A percentile compares a stretch with the other conserved stretches of the same genome.
phyloP scores from a whole-genome alignment of 2,113 vertebrate species.

The Charina bottae region DNA sequence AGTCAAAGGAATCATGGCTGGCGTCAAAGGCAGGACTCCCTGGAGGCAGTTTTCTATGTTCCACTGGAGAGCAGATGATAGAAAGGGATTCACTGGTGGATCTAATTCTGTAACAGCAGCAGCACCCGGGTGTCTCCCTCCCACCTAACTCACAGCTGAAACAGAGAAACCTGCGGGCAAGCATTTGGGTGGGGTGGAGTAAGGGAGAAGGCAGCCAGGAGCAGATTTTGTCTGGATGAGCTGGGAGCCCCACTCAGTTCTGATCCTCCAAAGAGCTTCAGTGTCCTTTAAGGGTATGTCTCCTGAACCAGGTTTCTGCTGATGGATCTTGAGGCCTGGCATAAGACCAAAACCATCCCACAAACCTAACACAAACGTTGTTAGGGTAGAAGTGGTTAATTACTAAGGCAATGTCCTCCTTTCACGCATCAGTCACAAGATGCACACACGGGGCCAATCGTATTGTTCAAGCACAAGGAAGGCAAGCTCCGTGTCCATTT shows the following conservation, averaged over 20 bases:
- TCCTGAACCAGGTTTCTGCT: background rate
- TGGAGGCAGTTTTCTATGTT: background rate
- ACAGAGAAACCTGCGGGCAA: background rate
- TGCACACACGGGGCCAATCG: background rate
- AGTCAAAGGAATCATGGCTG: background rate
- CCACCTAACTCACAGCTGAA: background rate
- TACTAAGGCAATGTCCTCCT: background rate
- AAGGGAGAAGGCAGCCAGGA: background rate
- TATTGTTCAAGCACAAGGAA: background rate
- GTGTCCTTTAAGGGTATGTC: background rate
- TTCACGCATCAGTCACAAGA: background rate
- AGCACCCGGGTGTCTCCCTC: background rate
- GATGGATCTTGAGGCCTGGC: background rate
- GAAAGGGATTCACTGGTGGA: background rate
- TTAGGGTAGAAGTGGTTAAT: background rate
- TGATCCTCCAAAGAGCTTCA: background rate
- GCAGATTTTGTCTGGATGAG: background rate
- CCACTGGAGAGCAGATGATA: background rate
- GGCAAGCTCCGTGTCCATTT: background rate
- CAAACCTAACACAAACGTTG: background rate
- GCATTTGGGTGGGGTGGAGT: background rate
- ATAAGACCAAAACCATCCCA: background rate
- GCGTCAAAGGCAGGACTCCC: background rate
- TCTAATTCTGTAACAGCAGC: background rate
- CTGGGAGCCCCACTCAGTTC: background rate